Evolutionary conservation across 2,113 vertebrate species (phyloP).

Genomic region (Neoarius graeffei): DNA sequence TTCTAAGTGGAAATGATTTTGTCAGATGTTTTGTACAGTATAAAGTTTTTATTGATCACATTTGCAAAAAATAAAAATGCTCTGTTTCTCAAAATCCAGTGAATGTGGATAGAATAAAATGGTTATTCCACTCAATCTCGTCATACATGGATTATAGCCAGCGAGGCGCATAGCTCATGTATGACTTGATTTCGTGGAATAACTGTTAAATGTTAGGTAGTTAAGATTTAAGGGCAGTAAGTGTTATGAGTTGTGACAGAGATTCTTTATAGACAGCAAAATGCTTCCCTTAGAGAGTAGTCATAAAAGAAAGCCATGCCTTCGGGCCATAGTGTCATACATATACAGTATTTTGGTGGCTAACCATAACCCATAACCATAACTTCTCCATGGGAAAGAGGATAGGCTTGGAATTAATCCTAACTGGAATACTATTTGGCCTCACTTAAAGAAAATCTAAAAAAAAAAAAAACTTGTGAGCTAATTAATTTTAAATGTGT

Average conservation of each 20-base stretch:
- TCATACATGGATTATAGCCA: too few species aligned
- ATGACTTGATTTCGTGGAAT: too few species aligned
- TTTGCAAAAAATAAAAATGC: too few species aligned
- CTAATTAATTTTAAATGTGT: not conserved
- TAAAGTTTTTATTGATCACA: too few species aligned
- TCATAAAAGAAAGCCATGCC: not conserved
- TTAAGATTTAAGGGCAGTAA: not conserved
- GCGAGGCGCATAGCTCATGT: too few species aligned
- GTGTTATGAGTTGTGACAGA: not conserved
- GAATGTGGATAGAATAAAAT: too few species aligned
- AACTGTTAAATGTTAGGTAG: not conserved
- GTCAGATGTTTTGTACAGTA: too few species aligned
- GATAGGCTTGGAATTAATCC: not conserved
- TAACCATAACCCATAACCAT: not conserved
- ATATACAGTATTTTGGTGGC: not conserved
- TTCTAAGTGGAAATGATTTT: too few species aligned
- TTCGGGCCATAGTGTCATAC: not conserved
- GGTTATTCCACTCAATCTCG: too few species aligned
- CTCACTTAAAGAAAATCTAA: not conserved
- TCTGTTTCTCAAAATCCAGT: too few species aligned
- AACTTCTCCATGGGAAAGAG: not conserved
- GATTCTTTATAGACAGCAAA: not conserved
- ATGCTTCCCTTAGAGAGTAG: not conserved
- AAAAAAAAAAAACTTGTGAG: not conserved
- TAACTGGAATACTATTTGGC: not conserved